Evolutionary conservation across 2,113 vertebrate species (phyloP), one percentile per base, ranked within the genome.

Genomic region (Capreolus pygargus): DNA sequence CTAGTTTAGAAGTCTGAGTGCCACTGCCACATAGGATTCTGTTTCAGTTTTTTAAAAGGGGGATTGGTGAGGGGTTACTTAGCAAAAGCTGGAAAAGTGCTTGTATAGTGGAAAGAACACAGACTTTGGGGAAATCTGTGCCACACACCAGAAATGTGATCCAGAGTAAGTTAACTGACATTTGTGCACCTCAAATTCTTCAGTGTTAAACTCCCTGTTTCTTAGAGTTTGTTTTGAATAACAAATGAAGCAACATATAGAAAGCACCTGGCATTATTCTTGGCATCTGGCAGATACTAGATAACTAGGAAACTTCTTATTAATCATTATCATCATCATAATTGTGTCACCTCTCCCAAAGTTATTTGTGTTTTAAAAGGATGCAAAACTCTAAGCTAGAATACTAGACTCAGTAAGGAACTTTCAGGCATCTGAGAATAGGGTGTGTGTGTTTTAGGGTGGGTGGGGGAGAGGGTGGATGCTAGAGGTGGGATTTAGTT

Each of bases 361-460:
- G 67, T 55, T 57, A 30, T 57, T 95, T 89, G 64, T 76, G 2
- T 78, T 89, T 88, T 91, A 92, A 90, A 36, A 86, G 30, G 45
- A 4, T 50, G 2, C 1, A 25, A 16, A 95, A 55, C 7, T 67
- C 14, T 55, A 43, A 67, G 47, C 14, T 52, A 23, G 86, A 50
- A 64, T 43, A 9, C 1, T 13, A 61, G 21, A 57, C 28, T 57
- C 9, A 17, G 6, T 33, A 11, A 28, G 47, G 74, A 54, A 30
- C 6, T 84, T 55, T 36, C n/a, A 30, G 21, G 23, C 21, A 15
- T 74, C 25, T 1, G 9, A 27, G 36, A 78, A 33, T 16, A 78
- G 36, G 47, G 17, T 33, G 17, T 14, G 17, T 17, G 50, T 15
- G 0, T 3, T 28, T 0, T 16, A 30, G 10, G 7, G 14, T 81